Base-by-base conservation (phyloP, 2,797 vertebrate species). In the Aldrovandia affinis region DNA sequence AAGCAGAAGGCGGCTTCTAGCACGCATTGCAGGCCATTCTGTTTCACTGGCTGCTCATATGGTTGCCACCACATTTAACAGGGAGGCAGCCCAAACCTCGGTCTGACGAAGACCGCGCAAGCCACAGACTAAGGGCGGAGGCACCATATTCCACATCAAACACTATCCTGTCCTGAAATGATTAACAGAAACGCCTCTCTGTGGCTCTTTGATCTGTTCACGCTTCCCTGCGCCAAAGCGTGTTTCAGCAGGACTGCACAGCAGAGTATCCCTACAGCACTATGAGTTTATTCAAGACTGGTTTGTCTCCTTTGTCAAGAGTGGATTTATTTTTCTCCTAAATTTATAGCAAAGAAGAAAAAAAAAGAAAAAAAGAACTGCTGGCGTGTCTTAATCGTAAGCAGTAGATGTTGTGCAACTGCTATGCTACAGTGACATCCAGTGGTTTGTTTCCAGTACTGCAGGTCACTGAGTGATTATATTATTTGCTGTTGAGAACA, bases 391-490 rank as follows among this genome's bases (percentile, higher is more conserved):
- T 79, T n/a, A 15, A 79, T 54, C 9, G 3, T 15, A 44, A 54
- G 54, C 47, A 54, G 42, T 52, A 30, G 75, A 12, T 22, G 5
- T 4, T 44, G 22, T 78, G 28, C 28, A 79, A 79, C 77, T 52
- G 50, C 50, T 54, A 28, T 20, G n/a, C 44, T 79, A 20, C 28
- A 79, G 47, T 79, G 77, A 79, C 50, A 54, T 54, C 77, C 47
- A 52, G 77, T 79, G 77, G 44, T 28, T 79, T 59, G n/a, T 33
- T 20, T 79, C 50, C 20, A 47, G n/a, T 54, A 79, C 50, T 79
- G 25, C 77, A 54, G 47, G 50, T 25, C 14, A 36, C 18, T 20
- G 33, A 15, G 10, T 73, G 4, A 4, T 52, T 52, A 52, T 61
- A 15, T 61, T 18, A 0, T 50, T 4, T 47, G 3, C 42, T 0